A percentile compares a stretch with the other conserved stretches of the same genome.
Conservation (phyloP, 2,113 vertebrate genomes). For the Meles meles region DNA sequence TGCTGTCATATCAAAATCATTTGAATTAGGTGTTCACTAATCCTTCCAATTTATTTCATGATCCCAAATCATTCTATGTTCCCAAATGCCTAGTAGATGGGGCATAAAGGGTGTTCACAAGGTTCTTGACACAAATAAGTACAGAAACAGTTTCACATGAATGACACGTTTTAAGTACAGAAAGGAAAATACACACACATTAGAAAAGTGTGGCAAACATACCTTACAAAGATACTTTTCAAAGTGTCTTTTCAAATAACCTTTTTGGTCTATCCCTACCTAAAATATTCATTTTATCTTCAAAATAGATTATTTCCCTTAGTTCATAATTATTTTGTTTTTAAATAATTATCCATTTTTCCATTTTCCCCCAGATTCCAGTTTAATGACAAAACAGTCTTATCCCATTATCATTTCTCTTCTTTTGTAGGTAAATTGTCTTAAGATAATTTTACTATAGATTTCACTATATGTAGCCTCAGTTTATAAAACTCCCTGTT, state of each 20-base stretch:
- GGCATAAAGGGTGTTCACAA: neutral
- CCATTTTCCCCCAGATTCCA: neutral
- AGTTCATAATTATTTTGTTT: neutral
- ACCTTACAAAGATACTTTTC: neutral
- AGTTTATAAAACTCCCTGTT: neutral
- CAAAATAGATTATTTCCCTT: neutral
- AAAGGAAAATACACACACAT: neutral
- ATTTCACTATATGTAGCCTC: neutral
- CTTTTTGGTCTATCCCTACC: neutral
- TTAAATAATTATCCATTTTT: neutral
- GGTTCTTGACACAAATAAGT: neutral
- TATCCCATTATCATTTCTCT: neutral
- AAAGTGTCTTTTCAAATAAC: neutral
- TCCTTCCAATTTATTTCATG: neutral
- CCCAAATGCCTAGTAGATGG: neutral
- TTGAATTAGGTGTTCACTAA: neutral
- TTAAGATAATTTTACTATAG: neutral
- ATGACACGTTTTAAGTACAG: neutral
- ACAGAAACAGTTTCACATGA: neutral
- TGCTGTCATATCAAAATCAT: neutral
- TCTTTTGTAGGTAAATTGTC: neutral
- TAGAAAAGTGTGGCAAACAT: neutral
- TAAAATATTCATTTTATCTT: neutral
- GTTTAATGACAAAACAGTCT: neutral
- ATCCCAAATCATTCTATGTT: neutral